Evolutionary conservation across 2,113 vertebrate species (phyloP).

Genomic region (Fregetta grallaria): DNA sequence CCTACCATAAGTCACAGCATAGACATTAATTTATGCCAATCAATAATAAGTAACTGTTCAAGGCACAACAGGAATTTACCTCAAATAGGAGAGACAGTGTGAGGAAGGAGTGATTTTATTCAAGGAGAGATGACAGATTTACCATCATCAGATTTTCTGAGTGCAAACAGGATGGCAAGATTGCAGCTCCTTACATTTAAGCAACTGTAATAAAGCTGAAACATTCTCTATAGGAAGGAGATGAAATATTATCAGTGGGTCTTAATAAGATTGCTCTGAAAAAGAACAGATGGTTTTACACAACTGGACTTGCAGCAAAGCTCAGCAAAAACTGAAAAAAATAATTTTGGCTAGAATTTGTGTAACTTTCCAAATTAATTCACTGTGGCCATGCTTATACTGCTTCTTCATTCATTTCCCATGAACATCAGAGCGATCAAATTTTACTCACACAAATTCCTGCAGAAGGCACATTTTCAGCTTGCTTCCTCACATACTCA

Average conservation of each 20-base stretch:
- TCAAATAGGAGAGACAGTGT: background rate
- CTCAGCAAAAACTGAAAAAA: constrained; percentile 6
- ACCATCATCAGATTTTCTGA: background rate
- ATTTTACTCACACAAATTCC: constrained; percentile 57
- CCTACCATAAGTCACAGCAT: background rate
- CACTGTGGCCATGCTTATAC: constrained; percentile 46
- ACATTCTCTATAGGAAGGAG: background rate
- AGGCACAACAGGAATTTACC: background rate
- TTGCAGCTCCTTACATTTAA: background rate
- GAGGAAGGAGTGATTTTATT: background rate
- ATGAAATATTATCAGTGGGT: constrained; percentile 25
- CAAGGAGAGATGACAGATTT: background rate
- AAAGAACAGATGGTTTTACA: constrained; percentile 47
- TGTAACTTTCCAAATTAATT: constrained; percentile 61
- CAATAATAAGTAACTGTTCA: background rate
- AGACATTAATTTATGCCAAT: constrained; percentile 22
- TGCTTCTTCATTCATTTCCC: constrained; percentile 54
- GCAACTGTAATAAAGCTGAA: background rate
- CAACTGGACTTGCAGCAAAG: constrained; percentile 13
- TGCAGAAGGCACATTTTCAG: constrained; percentile 50
- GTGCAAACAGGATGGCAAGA: background rate
- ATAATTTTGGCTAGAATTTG: constrained; percentile 36
- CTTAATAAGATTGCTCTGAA: constrained; percentile 46
- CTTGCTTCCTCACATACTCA: constrained; percentile 44
- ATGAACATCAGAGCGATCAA: constrained; percentile 63